Evolutionary conservation across 2,113 vertebrate species (phyloP).

Genomic region (Muntiacus reevesi): DNA sequence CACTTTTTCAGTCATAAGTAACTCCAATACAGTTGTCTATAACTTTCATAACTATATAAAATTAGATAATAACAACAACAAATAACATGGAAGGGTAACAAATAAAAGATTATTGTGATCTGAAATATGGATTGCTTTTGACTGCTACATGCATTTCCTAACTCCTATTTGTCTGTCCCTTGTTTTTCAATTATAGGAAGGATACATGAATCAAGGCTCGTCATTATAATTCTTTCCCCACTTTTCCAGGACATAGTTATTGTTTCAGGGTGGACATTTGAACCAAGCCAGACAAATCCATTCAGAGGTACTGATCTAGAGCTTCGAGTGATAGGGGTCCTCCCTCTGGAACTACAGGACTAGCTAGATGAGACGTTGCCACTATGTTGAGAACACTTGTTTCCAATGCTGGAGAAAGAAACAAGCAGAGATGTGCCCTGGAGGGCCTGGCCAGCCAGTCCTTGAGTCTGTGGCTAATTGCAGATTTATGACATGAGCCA

Average conservation of each 20-base stretch:
- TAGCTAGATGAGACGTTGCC: neutral
- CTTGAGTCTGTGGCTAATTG: neutral
- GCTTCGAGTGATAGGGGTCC: neutral
- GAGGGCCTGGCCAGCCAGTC: rapidly evolving
- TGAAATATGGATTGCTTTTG: neutral
- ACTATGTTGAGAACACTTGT: neutral
- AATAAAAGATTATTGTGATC: neutral
- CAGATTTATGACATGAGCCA: neutral
- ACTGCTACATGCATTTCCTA: neutral
- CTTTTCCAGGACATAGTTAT: neutral
- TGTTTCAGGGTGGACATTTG: neutral
- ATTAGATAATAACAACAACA: neutral
- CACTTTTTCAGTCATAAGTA: neutral
- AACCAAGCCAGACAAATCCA: neutral
- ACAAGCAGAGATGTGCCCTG: neutral
- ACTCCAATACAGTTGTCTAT: neutral
- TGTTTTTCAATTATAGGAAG: neutral
- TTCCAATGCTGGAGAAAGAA: neutral
- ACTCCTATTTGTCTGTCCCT: neutral
- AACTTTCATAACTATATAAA: neutral
- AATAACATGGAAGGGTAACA: neutral
- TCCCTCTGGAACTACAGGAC: neutral
- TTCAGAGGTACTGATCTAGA: neutral
- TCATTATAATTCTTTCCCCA: neutral
- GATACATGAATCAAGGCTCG: neutral